phyloP scores from a whole-genome alignment of 2,113 vertebrate species.

The Eolophus roseicapilla region DNA sequence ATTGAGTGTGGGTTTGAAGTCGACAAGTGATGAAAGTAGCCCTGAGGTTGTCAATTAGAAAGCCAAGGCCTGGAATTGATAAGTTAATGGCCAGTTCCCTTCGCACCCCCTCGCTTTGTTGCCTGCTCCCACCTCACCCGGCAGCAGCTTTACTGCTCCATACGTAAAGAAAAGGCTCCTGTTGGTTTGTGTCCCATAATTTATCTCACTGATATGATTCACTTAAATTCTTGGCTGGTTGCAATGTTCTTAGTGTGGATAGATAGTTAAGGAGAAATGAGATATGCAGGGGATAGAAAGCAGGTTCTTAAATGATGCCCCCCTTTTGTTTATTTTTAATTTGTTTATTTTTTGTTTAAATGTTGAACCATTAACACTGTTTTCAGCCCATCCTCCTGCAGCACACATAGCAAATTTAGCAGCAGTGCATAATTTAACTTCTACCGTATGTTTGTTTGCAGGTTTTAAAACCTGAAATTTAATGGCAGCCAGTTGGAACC shows the following conservation, averaged over 20 bases:
- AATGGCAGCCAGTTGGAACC: neutral
- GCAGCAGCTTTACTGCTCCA: conserved; percentile 73
- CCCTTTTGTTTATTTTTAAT: neutral
- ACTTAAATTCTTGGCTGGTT: neutral
- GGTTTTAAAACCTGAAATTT: conserved; percentile 40
- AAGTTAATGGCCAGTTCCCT: conserved; percentile 86
- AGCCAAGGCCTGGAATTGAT: conserved; percentile 83
- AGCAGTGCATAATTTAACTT: neutral
- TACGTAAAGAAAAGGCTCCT: conserved; percentile 71
- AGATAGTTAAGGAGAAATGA: neutral
- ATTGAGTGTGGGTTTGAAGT: conserved; percentile 88
- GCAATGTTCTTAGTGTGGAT: neutral
- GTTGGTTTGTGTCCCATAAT: conserved; percentile 78
- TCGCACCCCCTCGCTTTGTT: neutral
- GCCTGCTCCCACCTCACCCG: conserved; percentile 53
- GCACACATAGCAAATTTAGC: neutral
- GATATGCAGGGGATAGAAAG: neutral
- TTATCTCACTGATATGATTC: conserved; percentile 67
- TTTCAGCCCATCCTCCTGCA: neutral
- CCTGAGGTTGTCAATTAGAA: conserved; percentile 91
- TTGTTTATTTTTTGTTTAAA: neutral
- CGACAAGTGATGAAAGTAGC: conserved; percentile 93
- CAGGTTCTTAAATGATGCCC: neutral
- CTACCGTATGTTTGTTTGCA: neutral
- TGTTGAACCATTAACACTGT: neutral